A percentile compares a stretch with the other conserved stretches of the same genome.
These are phyloP conservation scores for Reinhardtius hippoglossoides DNA, from an alignment of 2,113 vertebrate species.

Conservation along the genomic window DNA sequence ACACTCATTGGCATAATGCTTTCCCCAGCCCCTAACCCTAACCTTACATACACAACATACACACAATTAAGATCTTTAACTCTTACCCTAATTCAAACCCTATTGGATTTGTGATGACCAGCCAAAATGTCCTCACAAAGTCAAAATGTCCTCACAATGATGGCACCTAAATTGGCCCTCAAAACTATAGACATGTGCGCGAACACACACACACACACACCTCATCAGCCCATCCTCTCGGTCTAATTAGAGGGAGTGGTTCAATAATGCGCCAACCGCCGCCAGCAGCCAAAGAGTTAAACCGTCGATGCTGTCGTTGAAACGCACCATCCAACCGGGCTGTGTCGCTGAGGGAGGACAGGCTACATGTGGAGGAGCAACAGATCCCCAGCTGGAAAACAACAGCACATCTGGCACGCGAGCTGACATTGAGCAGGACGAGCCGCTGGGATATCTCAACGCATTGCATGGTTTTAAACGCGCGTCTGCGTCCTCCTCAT, in stretches of 20 bases:
- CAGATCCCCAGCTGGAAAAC: constrained; percentile 73
- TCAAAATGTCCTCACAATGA: too few species aligned
- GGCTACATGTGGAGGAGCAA: constrained; percentile 74
- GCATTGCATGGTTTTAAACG: not conserved
- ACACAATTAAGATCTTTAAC: too few species aligned
- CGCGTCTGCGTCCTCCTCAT: not conserved
- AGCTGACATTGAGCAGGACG: not conserved
- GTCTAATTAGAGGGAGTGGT: constrained; percentile 63
- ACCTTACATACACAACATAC: too few species aligned
- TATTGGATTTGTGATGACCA: too few species aligned
- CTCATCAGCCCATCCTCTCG: not conserved
- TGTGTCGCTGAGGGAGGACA: constrained; percentile 73
- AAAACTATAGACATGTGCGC: not conserved
- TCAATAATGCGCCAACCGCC: constrained; percentile 36
- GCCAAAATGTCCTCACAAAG: too few species aligned
- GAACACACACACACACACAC: constrained; percentile 14
- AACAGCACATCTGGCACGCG: constrained; percentile 59
- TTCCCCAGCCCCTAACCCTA: too few species aligned
- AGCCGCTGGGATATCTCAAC: not conserved
- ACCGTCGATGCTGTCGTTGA: constrained; percentile 59
- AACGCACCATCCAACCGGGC: constrained; percentile 67
- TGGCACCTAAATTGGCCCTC: too few species aligned
- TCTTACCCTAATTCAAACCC: too few species aligned
- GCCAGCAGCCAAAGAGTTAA: constrained; percentile 77
- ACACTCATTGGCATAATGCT: too few species aligned